phyloP scores from a whole-genome alignment of 2,113 vertebrate species.

The Hyla sarda region DNA sequence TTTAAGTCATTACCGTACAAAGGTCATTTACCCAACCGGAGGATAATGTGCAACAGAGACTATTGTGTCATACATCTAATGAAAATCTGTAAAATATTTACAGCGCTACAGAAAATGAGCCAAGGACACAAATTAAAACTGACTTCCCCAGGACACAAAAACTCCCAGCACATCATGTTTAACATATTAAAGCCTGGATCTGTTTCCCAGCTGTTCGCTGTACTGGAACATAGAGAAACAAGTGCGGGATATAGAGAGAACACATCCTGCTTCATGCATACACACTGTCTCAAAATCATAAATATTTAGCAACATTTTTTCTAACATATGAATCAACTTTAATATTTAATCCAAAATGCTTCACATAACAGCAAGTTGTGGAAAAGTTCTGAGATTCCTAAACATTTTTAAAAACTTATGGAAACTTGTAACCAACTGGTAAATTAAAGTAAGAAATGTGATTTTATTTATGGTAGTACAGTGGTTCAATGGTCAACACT shows the following conservation, averaged over 20 bases:
- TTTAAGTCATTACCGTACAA: background rate
- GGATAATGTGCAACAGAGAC: conserved; percentile 50
- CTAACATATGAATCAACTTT: too few species aligned
- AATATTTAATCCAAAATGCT: background rate
- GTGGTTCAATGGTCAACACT: background rate
- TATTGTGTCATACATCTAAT: conserved; percentile 61
- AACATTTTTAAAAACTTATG: too few species aligned
- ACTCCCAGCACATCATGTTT: conserved; percentile 19
- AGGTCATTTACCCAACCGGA: conserved; percentile 25
- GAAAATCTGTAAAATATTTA: conserved; percentile 34
- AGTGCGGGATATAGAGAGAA: background rate
- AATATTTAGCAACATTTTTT: background rate
- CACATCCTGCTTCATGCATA: background rate
- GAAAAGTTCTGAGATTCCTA: background rate
- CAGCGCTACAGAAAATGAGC: background rate
- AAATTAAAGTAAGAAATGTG: too few species aligned
- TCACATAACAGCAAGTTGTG: too few species aligned
- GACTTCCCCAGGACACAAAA: conserved; percentile 27
- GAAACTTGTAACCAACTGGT: too few species aligned
- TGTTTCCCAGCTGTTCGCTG: conserved; percentile 27
- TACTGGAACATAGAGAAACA: background rate
- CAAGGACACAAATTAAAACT: conserved; percentile 42
- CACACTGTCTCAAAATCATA: background rate
- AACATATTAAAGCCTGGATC: conserved; percentile 28
- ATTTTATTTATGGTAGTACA: background rate